phyloP scores from a whole-genome alignment of 2,888 invertebrate species.

The Drosophila borborema region DNA sequence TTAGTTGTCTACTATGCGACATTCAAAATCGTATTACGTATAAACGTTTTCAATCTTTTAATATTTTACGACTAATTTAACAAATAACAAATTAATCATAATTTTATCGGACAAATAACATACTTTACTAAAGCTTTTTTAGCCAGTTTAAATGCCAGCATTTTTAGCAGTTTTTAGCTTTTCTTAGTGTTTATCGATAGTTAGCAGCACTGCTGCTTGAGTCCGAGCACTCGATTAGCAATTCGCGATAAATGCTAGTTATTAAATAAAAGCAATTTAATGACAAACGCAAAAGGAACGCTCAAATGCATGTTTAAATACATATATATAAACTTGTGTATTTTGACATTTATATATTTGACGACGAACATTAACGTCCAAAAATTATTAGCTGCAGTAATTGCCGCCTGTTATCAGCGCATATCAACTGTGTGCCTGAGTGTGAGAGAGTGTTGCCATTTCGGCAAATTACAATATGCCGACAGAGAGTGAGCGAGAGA shows the following conservation, averaged over 20 bases:
- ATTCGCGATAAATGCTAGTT: conserved; percentile 31
- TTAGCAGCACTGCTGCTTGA: not conserved
- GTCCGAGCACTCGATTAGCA: conserved; percentile 31
- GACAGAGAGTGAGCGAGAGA: not conserved
- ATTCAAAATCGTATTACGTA: not conserved
- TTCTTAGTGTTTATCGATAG: conserved; percentile 1
- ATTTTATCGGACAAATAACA: not conserved
- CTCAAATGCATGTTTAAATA: conserved; percentile 2
- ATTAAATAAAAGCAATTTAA: conserved; percentile 26
- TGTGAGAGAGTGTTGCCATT: conserved; percentile 10
- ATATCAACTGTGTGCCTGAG: conserved; percentile 4
- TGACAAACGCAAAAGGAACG: conserved; percentile 16
- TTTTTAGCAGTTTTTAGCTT: not conserved
- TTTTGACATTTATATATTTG: not conserved
- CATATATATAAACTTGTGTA: not conserved
- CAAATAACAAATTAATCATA: not conserved
- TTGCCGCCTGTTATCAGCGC: conserved; percentile 46
- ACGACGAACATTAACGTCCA: not conserved
- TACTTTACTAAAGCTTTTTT: not conserved
- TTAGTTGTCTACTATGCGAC: not conserved
- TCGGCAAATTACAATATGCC: conserved; percentile 36
- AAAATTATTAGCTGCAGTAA: conserved; percentile 22
- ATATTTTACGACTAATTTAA: not conserved
- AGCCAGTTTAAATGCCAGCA: not conserved
- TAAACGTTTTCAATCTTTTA: not conserved